Evolutionary conservation across 53 echinoderm and acorn worm genomes (phyloP).

Genomic region (Holothuria leucospilota): DNA sequence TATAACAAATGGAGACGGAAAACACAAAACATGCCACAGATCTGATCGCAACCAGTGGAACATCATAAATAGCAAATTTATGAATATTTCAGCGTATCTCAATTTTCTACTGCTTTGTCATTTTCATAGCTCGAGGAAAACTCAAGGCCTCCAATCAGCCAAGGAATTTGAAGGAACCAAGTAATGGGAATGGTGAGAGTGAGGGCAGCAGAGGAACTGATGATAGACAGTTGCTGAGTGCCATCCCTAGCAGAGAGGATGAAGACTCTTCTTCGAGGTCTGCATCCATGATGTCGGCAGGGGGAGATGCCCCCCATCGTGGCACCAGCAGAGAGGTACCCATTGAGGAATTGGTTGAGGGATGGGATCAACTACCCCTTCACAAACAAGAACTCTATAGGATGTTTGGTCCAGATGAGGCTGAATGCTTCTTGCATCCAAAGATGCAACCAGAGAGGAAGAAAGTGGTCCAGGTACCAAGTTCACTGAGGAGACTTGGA

Average conservation of each 20-base stretch:
- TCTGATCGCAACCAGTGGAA: too few relatives aligned
- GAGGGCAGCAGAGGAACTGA: too few relatives aligned
- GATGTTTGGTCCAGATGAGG: conserved; percentile 84
- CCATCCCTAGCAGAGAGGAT: conserved; percentile 41
- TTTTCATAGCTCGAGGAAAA: too few relatives aligned
- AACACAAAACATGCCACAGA: too few relatives aligned
- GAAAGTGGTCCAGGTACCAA: conserved; percentile 71
- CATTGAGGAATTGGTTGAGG: conserved; percentile 43
- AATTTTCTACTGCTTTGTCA: too few relatives aligned
- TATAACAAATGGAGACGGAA: too few relatives aligned
- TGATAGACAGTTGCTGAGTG: conserved; percentile 21
- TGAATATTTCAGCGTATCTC: too few relatives aligned
- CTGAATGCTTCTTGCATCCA: conserved; percentile 86
- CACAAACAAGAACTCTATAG: conserved; percentile 83
- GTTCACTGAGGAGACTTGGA: conserved; percentile 77
- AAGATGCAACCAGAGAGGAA: conserved; percentile 80
- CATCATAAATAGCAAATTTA: too few relatives aligned
- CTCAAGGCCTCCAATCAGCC: too few relatives aligned
- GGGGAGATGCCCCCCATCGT: conserved; percentile 32
- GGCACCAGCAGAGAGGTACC: background rate
- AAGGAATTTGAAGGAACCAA: too few relatives aligned
- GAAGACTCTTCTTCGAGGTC: conserved; percentile 22
- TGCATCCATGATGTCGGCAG: conserved; percentile 44
- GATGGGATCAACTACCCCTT: conserved; percentile 59
- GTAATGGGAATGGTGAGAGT: too few relatives aligned